Conservation (phyloP, 2,888 invertebrate species). For the Aporophyla lueneburgensis region DNA sequence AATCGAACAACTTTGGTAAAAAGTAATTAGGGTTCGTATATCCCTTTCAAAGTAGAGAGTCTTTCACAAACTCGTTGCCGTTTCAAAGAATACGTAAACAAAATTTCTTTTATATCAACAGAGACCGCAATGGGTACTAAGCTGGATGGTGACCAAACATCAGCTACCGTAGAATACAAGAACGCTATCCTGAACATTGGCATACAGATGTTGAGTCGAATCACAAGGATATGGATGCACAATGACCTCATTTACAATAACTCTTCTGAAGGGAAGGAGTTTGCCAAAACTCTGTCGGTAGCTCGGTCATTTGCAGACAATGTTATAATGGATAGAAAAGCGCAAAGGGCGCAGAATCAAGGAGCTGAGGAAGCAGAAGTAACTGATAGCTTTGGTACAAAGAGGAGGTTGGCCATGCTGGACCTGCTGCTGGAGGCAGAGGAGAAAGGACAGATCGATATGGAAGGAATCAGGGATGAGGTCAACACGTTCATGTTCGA, state of each 20-base stretch:
- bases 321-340: slow-evolving; percentile 88
- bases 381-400: slow-evolving; percentile 66
- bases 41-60: slow-evolving; percentile 8
- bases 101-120: slow-evolving; percentile 63
- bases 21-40: not conserved
- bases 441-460: slow-evolving; percentile 89
- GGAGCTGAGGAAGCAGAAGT: slow-evolving; percentile 25
- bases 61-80: not conserved
- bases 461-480: slow-evolving; percentile 92
- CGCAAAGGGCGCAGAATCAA: slow-evolving; percentile 54
- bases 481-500: slow-evolving; percentile 92
- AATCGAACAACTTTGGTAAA: not conserved
- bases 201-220: slow-evolving; percentile 70
- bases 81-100: not conserved
- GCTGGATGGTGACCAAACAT: slow-evolving; percentile 82
- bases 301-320: slow-evolving; percentile 89
- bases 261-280: slow-evolving; percentile 84
- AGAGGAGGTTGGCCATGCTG: slow-evolving; percentile 91
- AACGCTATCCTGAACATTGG: slow-evolving; percentile 84
- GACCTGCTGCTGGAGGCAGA: slow-evolving; percentile 92
- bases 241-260: slow-evolving; percentile 87
- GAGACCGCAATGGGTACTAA: slow-evolving; percentile 92
- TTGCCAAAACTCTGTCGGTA: slow-evolving; percentile 83
- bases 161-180: slow-evolving; percentile 86
- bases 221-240: slow-evolving; percentile 90